phyloP scores from a whole-genome alignment of 1,140 invertebrate species.

The Drosophila nikananu region DNA sequence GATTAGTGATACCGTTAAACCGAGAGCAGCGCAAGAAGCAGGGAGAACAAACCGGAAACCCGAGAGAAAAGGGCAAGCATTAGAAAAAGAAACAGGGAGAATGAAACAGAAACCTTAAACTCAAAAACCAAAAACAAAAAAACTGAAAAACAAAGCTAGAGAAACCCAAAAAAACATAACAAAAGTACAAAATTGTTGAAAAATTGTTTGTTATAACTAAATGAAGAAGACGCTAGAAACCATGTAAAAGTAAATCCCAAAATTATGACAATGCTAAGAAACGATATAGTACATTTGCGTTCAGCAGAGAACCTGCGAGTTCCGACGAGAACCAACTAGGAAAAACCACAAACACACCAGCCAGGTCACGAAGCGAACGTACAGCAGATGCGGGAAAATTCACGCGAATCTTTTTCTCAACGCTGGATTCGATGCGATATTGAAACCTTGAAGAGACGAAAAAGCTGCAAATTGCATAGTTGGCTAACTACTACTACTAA shows the following conservation, averaged over 20 bases:
- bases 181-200: constrained; percentile 78
- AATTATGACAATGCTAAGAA: constrained; percentile 31
- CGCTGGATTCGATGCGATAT: constrained; percentile 22
- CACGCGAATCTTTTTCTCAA: constrained; percentile 56
- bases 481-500: constrained; percentile 63
- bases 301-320: constrained; percentile 10
- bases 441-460: constrained; percentile 19
- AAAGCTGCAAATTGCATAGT: constrained; percentile 75
- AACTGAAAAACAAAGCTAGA: constrained; percentile 28
- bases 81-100: constrained; percentile 39
- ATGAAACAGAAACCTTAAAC: constrained; percentile 32
- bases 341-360: constrained; percentile 27
- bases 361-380: constrained; percentile 36
- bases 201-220: constrained; percentile 72
- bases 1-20: constrained; percentile 80
- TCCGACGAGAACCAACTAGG: constrained; percentile 10
- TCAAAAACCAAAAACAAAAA: constrained; percentile 15
- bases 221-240: constrained; percentile 41
- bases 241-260: constrained; percentile 32
- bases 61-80: constrained; percentile 20
- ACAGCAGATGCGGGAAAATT: constrained; percentile 78
- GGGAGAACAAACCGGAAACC: constrained; percentile 25
- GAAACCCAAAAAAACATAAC: constrained; percentile 47
- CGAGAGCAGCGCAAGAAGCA: constrained; percentile 43
- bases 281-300: constrained; percentile 24